Conservation (phyloP, 2,113 vertebrate genomes). For the Monarcha castaneiventris region DNA sequence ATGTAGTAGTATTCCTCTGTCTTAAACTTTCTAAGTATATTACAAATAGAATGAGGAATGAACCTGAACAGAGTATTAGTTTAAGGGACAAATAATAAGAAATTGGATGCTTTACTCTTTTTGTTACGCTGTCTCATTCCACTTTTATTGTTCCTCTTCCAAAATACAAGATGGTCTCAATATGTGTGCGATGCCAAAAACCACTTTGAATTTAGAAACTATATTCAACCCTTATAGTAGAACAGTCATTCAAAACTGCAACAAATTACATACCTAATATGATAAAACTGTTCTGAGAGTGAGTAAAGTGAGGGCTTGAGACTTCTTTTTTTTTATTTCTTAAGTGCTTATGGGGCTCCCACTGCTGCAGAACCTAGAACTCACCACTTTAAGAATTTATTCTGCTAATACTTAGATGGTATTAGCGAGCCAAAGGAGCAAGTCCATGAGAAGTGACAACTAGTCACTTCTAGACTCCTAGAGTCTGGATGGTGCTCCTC, state of each 20-base stretch:
- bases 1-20: background rate
- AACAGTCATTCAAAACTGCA: background rate
- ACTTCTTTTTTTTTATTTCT: background rate
- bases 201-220: background rate
- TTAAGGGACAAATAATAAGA: background rate
- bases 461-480: background rate
- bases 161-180: background rate
- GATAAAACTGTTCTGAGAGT: background rate
- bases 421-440: background rate
- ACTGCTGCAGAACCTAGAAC: background rate
- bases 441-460: background rate
- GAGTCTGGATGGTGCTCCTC: background rate
- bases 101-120: background rate
- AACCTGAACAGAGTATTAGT: background rate
- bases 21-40: background rate
- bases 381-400: background rate
- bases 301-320: background rate
- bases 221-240: background rate
- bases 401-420: background rate
- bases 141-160: background rate
- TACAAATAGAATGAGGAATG: background rate
- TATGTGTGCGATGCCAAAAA: background rate
- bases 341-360: background rate
- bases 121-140: background rate
- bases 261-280: background rate